Conservation (phyloP, 2,888 invertebrate species). For the Zele albiditarsus region DNA sequence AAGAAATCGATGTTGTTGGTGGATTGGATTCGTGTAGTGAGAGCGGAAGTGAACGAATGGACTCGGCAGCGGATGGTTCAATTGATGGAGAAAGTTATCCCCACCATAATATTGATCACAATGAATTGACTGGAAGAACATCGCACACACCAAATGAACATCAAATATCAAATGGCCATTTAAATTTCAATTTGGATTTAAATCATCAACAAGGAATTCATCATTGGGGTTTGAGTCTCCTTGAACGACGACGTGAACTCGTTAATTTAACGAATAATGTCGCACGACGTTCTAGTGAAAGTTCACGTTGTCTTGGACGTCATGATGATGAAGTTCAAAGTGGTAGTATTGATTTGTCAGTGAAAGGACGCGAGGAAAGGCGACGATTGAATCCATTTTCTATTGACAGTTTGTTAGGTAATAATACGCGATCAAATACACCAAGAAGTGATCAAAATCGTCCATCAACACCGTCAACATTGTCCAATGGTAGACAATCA, state of each 20-base stretch:
- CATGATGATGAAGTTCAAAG: slow-evolving; percentile 69
- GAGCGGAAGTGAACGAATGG: slow-evolving; percentile 75
- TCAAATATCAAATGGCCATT: slow-evolving; percentile 55
- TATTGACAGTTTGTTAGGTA: slow-evolving; percentile 86
- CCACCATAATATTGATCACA: slow-evolving; percentile 68
- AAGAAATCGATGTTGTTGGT: slow-evolving; percentile 88
- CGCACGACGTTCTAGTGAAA: slow-evolving; percentile 41
- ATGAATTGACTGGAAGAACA: slow-evolving; percentile 65
- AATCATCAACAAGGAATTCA: slow-evolving; percentile 69
- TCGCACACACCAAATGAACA: slow-evolving; percentile 45
- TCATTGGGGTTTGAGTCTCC: slow-evolving; percentile 69
- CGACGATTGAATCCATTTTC: slow-evolving; percentile 88
- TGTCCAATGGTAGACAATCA: slow-evolving; percentile 65
- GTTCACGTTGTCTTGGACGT: slow-evolving; percentile 36
- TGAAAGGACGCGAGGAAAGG: slow-evolving; percentile 77
- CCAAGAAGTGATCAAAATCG: slow-evolving; percentile 59
- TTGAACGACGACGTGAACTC: slow-evolving; percentile 74
- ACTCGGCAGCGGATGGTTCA: slow-evolving; percentile 75
- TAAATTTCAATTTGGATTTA: slow-evolving; percentile 59
- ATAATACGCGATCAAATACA: slow-evolving; percentile 60
- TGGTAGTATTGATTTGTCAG: slow-evolving; percentile 70
- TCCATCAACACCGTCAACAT: slow-evolving; percentile 61
- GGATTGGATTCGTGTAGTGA: slow-evolving; percentile 83
- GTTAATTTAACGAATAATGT: slow-evolving; percentile 52
- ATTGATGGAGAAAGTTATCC: slow-evolving; percentile 77